phyloP scores from a whole-genome alignment of 2,113 vertebrate species.

The Geococcyx californianus region DNA sequence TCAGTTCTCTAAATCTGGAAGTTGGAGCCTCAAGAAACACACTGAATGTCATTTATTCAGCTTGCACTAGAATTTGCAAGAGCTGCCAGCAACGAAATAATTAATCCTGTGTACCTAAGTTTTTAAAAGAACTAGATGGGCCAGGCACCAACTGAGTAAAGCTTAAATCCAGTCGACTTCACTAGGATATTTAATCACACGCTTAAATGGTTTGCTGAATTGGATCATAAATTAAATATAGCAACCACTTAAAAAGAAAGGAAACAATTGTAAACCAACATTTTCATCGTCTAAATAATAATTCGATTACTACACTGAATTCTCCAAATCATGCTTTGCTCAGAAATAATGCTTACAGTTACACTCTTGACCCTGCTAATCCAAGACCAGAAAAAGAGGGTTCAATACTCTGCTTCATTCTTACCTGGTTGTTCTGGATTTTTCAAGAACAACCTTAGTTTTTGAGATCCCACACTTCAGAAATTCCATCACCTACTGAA shows the following conservation, averaged over 20 bases:
- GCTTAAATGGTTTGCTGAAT: background rate
- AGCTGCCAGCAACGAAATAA: conserved; percentile 49
- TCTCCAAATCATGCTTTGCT: background rate
- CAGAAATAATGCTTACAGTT: background rate
- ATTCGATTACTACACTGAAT: background rate
- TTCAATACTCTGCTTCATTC: background rate
- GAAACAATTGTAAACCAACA: background rate
- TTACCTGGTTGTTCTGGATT: background rate
- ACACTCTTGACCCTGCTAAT: background rate
- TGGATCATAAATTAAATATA: background rate
- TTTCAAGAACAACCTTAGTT: background rate
- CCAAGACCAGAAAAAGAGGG: background rate
- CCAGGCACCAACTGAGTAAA: background rate
- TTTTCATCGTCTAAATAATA: background rate
- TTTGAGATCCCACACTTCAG: background rate
- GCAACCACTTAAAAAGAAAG: background rate
- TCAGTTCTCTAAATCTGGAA: conserved; percentile 23
- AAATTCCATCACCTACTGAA: background rate
- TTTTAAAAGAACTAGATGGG: conserved; percentile 6
- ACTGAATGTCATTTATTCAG: conserved; percentile 48
- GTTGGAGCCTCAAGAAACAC: background rate
- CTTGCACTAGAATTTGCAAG: background rate
- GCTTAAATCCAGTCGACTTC: background rate
- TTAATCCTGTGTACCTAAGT: conserved; percentile 26
- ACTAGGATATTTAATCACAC: background rate